Percentiles rank a stretch among this genome's conserved stretches.
Evolutionary conservation across 2,797 vertebrate genomes (phyloP).

Genomic region (Cynodonichthys magdalenae): DNA sequence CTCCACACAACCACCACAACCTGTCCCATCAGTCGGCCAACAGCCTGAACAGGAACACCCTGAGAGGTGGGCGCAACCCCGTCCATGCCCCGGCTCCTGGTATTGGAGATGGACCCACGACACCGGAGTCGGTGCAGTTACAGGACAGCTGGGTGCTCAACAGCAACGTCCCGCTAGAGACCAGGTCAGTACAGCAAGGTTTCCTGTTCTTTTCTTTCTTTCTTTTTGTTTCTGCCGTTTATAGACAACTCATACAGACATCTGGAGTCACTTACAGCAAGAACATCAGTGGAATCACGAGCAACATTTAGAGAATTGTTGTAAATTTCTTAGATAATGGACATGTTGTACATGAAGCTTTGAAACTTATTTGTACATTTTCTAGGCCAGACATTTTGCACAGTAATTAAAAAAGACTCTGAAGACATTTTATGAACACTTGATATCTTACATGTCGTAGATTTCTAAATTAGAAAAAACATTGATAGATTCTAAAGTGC

Average conservation of each 20-base stretch:
- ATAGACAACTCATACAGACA: conserved; percentile 24
- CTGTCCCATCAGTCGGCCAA: conserved; percentile 97
- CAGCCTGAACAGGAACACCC: conserved; percentile 96
- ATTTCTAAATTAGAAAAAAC: neutral
- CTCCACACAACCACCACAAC: conserved; percentile 95
- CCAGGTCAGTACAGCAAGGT: conserved; percentile 81
- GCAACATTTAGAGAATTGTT: neutral
- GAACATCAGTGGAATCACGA: conserved; percentile 20
- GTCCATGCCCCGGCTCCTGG: conserved; percentile 89
- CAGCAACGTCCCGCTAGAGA: conserved; percentile 95
- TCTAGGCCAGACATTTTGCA: neutral
- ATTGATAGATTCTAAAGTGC: neutral
- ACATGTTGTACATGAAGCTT: neutral
- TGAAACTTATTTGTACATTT: neutral
- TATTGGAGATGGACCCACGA: conserved; percentile 92
- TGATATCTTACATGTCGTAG: too few relatives aligned
- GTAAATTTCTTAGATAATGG: neutral
- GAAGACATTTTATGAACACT: too few relatives aligned
- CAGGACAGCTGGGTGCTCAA: conserved; percentile 97
- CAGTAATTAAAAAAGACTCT: too few relatives aligned
- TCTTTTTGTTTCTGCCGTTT: conserved; percentile 8
- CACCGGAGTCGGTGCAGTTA: conserved; percentile 94
- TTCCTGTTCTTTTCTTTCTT: neutral
- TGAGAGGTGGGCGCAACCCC: conserved; percentile 93
- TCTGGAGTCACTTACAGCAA: conserved; percentile 27